Base-by-base conservation (phyloP, 1,140 invertebrate species). In the Microvelia longipes region DNA sequence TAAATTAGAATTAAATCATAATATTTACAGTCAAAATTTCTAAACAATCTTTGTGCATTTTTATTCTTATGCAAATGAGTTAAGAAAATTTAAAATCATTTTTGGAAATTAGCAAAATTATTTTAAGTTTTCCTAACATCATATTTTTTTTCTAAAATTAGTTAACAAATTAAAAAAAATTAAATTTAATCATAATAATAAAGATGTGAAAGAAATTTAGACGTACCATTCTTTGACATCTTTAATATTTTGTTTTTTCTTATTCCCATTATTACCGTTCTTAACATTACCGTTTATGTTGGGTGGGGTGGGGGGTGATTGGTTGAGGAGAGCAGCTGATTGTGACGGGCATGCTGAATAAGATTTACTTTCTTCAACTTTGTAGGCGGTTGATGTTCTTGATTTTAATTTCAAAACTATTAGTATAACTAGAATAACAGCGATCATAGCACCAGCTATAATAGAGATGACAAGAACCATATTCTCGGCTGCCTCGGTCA, bases 151-250 rank as follows among this genome's bases (percentile, higher is more conserved):
- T n/a, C n/a, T n/a, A n/a, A n/a, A n/a, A n/a, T n/a, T n/a, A n/a
- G n/a, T n/a, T n/a, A n/a, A n/a, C n/a, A n/a, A n/a, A n/a, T n/a
- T n/a, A n/a, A n/a, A n/a, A n/a, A n/a, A n/a, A n/a, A n/a, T n/a
- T n/a, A n/a, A n/a, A n/a, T n/a, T n/a, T n/a, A n/a, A n/a, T n/a
- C n/a, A n/a, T n/a, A n/a, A n/a, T n/a, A n/a, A n/a, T n/a, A n/a
- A n/a, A n/a, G n/a, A n/a, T n/a, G n/a, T n/a, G n/a, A n/a, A n/a
- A n/a, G n/a, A n/a, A n/a, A 50, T 50, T 85, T 87, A 93, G 78
- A 94, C 92, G 79, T 94, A 94, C 92, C 92, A 94, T 81, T 94
- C 92, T 85, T 94, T 94, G 73, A 94, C 89, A 79, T 93, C 90
- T 84, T 92, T 92, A 72, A 86, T 84, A 82, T 91, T 87, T 76